Base-by-base conservation (phyloP, 1,140 invertebrate species). In the Tetramorium alpestre region DNA sequence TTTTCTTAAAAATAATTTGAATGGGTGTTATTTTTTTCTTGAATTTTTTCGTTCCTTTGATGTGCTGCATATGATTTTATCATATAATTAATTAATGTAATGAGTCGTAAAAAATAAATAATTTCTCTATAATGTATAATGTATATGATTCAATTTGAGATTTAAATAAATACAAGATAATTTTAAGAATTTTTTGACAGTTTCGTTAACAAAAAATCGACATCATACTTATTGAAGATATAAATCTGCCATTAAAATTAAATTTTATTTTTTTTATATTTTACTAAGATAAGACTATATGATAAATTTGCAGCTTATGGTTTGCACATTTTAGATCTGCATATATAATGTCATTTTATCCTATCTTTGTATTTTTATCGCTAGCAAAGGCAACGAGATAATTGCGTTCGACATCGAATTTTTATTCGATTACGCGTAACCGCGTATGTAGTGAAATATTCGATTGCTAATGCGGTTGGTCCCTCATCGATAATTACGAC, bases 401-500 rank as follows among this genome's bases (percentile, higher is more conserved):
- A 56, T 28, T 47, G 18, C 38, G 3, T 56, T 70, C 22, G 38
- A 44, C 22, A 16, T 62, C 56, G 65, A 47, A 70, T 69, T 69
- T 70, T 70, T 81, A 81, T 70, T 69, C 22, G 47, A 81, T 70
- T 56, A 70, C 78, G 16, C 49, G 22, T 81, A 69, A 70, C 47
- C 22, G 33, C 1, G 47, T 11, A 64, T 11, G 6, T 56, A 81
- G 33, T 56, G 38, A 81, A 81, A 81, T 81, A 81, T 69, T 80
- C 47, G 44, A 69, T 70, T 25, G 33, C 22, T 38, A 56, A 44
- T 54, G 49, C 38, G 22, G 47, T 69, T 64, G 28, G 28, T 54
- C 47, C 22, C 44, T 80, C 76, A 65, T n/a, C 64, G 78, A 81
- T 70, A 81, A 80, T 67, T 67, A 56, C n/a, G 47, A 67, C n/a